Evolutionary conservation across 1,140 invertebrate species (phyloP), one percentile per base, ranked within the genome.

Genomic region (Solenopsis fugax): DNA sequence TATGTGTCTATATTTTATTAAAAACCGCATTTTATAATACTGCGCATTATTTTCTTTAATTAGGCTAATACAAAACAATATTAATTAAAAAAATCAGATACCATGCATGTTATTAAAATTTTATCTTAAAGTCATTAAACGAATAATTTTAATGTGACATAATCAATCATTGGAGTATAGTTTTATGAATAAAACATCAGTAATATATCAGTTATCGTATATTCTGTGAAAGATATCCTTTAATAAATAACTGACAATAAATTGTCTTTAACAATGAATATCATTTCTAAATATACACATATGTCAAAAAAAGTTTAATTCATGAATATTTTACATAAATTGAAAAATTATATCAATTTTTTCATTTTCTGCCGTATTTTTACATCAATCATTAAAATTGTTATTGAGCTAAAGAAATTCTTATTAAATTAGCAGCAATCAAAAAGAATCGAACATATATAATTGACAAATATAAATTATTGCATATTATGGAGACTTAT

Each of bases 171-270:
- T 21, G 48, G 67, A 82, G 24, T 72, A 52, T 60, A 48, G 54
- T 60, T 82, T 60, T 34, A 82, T 82, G 80, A 73, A 82, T 82
- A 82, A 82, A 73, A 82, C 54, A 82, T 82, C 6, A 50, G n/a
- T n/a, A n/a, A 18, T 72, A 45, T 48, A 10, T 82, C 67, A 82
- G 41, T n/a, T 82, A 60, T 80, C 7, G n/a, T 72, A 81, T 4
- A 13, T 60, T 48, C 41, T 45, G 54, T n/a, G 41, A 50, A 60
- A 73, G 1, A 58, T 21, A 29, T 71, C n/a, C n/a, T 37, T 37
- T 34, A 29, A 29, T 81, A 69, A 81, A 81, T 56, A 56, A 21
- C 21, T 64, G 64, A 71, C 45, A 50, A 81, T 80, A 69, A n/a
- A 69, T 56, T 9, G 64, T 54, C 64, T 21, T 81, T 13, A 21